Evolutionary conservation across 1,140 invertebrate genomes (phyloP), one percentile per base, ranked within the genome.

Genomic region (Neodiprion lecontei): DNA sequence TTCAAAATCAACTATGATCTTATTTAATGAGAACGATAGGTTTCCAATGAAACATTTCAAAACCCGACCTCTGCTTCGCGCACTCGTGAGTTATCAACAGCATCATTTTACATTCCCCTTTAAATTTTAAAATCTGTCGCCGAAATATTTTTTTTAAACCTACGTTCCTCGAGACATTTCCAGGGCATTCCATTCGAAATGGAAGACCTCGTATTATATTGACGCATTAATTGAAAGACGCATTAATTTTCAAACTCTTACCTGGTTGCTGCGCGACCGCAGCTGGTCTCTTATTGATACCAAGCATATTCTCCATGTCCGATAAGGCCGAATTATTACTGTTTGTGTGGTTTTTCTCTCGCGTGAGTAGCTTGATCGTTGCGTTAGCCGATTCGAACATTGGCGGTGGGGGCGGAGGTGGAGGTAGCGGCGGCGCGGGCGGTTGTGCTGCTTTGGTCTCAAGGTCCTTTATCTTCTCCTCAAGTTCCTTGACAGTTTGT

Each of bases 251-350:
- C 2, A 40, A 40, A 40, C 75, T 75, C 40, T 78, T 80, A 88
- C 87, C 87, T 69, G 86, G 85, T 67, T 88, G 86, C 77, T 88
- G 84, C 1, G 83, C 72, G 40, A 85, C 82, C 0, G 81, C 75
- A 4, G 79, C 84, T 53, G 74, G 78, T 84, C 83, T 87, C 83
- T 83, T 88, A 75, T 81, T 84, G 21, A 88, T 88, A 7, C 90
- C 91, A 53, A 93, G 82, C 82, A 92, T 88, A 70, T 89, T 90
- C 8, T 91, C 91, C 90, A 93, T 91, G 72, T 92, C 91, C 1
- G 86, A 83, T 1, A 89, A 85, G 0, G 89, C 89, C 1, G 85
- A 88, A 5, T 40, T 40, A 14, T 80, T 82, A 48, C 82, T 75
- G 74, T 86, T 79, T 67, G 79, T 77, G n/a, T 61, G 69, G 9